Evolutionary conservation across 2,113 vertebrate species (phyloP), one percentile per base, ranked within the genome.

Genomic region (Cynocephalus volans): DNA sequence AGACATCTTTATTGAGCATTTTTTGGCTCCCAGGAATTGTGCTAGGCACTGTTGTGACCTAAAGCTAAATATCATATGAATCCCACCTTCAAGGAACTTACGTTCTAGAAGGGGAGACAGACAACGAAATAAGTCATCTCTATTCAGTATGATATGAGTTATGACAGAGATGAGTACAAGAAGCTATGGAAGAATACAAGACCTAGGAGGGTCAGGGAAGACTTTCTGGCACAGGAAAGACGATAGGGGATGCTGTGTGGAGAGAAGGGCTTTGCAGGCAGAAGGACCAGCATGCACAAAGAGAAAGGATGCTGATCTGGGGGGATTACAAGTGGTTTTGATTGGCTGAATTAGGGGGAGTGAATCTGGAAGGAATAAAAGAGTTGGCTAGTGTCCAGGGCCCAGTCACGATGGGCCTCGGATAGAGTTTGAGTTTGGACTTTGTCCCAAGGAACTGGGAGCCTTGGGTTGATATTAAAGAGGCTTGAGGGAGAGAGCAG

Each of bases 261-360:
- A 58, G 64, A 67, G 64, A 67, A 21, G 4, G 52, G 65, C 36
- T 36, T 73, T 79, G 84, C 48, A 13, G n/a, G 62, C 9, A 58
- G 96, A 48, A 86, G 85, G 54, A 72, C 33, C 33, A 33, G 33
- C 19, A 2, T 18, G 41, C 1, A 31, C 28, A 23, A 36, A 48
- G 82, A 77, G 41, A 52, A 64, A 41, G 58, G 18, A 12, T 15
- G 50, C 95, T 21, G 65, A 56, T 7, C 11, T 17, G 62, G 62
- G 33, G 76, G 6, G 21, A 2, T 0, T 0, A 4, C 17, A 9
- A 10, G 31, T 3, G 8, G 23, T 50, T n/a, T 48, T 23, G 2
- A 10, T 1, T 1, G 24, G 19, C 17, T 36, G n/a, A 28, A 31
- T 31, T 0, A 2, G 5, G 13, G 48, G 14, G 14, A 11, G 23